Base-by-base conservation (phyloP, 2,113 vertebrate genomes). In the Argyrosomus japonicus region DNA sequence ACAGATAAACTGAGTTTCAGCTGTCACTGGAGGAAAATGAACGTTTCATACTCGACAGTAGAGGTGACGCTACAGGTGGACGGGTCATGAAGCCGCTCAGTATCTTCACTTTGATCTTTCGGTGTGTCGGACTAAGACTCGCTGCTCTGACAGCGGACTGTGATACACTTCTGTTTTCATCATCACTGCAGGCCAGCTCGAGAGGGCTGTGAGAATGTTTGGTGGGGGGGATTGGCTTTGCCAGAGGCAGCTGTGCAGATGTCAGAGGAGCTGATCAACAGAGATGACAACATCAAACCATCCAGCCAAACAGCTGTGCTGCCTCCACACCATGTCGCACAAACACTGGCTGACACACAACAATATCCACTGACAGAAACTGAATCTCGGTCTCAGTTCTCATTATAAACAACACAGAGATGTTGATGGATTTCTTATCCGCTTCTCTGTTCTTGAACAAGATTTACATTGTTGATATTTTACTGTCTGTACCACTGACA, bases 261-360 rank as follows among this genome's bases (percentile, higher is more conserved):
- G 68, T 86, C 72, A 77, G 62, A 88, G 57, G 77, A 67, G 67
- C 40, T 80, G 61, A 85, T 87, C 80, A 72, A 63, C 68, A 72
- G 70, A 84, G 23, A 56, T 48, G 71, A 85, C 81, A 74, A 61
- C 60, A 54, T 83, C 81, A 68, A 84, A 78, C 54, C 69, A 81
- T 77, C 69, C 69, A 68, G 79, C 73, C 67, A 83, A 40, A 86
- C 86, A 85, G 85, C 80, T 81, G 81, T 63, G 75, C 29, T 62
- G 71, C 75, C 69, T 84, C 83, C 40, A 77, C 80, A 32, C 13
- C 71, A 62, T 60, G 48, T 72, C 68, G 18, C 51, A 77, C 72
- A 65, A 86, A 78, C 77, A 70, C 36, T 27, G 56, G 15, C 53
- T 77, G 82, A 63, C 77, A 58, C 23, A 56, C 50, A 61, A 53